phyloP scores from a whole-genome alignment of 2,797 vertebrate genomes.

The Tenualosa thibaudeaui region DNA sequence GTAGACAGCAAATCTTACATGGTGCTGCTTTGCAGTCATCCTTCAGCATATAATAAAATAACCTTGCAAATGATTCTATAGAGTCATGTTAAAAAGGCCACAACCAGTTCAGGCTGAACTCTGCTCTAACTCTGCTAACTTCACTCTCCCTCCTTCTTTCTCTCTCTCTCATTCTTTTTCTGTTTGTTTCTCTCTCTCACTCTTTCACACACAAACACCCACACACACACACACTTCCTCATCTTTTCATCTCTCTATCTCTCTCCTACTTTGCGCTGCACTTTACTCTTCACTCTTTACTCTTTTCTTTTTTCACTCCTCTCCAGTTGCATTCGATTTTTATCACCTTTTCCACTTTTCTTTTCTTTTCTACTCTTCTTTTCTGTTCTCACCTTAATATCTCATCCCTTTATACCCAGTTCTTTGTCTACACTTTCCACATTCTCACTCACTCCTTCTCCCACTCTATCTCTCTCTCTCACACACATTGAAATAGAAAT shows the following conservation, averaged over 20 bases:
- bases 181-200: no score
- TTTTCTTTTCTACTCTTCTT: neutral
- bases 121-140: no score
- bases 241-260: neutral
- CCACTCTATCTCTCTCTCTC: neutral
- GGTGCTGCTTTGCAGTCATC: no score
- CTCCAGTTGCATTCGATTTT: neutral
- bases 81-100: no score
- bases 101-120: no score
- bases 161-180: no score
- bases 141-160: no score
- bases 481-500: neutral
- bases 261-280: neutral
- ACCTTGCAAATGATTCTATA: no score
- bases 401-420: neutral
- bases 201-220: neutral
- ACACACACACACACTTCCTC: neutral
- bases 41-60: no score
- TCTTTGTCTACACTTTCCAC: neutral
- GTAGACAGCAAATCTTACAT: no score
- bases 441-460: neutral
- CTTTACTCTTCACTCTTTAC: no score
- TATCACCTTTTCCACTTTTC: neutral
- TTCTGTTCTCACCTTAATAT: neutral
- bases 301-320: neutral